These are phyloP conservation scores for Rhinoptilus africanus DNA, from an alignment of 2,113 vertebrate genomes.

Conservation along the genomic window DNA sequence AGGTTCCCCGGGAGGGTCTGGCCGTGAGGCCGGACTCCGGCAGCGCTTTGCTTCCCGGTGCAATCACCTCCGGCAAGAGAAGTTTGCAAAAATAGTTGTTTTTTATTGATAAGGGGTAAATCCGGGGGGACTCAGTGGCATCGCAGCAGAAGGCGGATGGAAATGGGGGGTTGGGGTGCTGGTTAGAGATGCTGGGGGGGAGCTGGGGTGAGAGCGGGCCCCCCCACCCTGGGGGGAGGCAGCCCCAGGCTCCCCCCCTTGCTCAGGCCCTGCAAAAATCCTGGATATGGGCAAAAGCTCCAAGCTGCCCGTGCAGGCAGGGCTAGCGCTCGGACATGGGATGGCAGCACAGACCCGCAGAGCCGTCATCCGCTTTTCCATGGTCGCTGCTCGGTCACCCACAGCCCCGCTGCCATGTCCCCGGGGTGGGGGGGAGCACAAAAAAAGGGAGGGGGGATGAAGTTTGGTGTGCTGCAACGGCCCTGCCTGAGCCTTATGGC, in stretches of 20 bases:
- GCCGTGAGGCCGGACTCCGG: rapidly evolving
- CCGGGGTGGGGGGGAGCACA: rapidly evolving
- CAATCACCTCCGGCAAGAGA: background rate
- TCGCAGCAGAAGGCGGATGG: background rate
- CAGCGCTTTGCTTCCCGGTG: background rate
- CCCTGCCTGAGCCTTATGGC: rapidly evolving
- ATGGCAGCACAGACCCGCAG: constrained; percentile 27
- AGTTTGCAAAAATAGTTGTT: rapidly evolving
- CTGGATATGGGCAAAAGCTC: rapidly evolving
- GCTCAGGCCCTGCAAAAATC: background rate
- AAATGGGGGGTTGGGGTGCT: background rate
- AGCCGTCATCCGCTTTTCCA: rapidly evolving
- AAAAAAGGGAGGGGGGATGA: background rate
- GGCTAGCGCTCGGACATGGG: background rate
- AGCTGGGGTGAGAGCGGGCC: background rate
- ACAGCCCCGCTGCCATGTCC: rapidly evolving
- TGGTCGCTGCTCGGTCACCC: rapidly evolving
- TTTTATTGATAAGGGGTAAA: background rate
- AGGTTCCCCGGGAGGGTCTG: background rate
- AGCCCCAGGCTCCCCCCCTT: background rate
- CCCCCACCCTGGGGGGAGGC: background rate
- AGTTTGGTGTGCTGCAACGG: background rate
- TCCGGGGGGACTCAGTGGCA: rapidly evolving
- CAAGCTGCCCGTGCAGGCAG: background rate
- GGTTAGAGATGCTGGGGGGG: rapidly evolving